These are phyloP conservation scores for Epizoanthus rinbou DNA, from an alignment of 92 coral and sea anemone species.

Conservation along the genomic window DNA sequence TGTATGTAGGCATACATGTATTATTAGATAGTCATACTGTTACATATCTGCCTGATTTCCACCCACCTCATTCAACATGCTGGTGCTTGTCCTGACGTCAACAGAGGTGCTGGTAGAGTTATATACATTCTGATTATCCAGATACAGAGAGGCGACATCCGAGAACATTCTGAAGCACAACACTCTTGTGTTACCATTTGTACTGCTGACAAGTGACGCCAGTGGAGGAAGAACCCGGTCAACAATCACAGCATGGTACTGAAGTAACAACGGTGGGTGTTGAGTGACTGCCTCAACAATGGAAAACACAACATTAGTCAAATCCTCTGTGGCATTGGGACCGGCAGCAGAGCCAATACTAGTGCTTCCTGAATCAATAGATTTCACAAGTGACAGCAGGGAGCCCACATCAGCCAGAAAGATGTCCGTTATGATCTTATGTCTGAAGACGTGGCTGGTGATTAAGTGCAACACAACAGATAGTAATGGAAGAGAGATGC, in stretches of 20 bases:
- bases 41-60: not conserved
- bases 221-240: conserved; percentile 83
- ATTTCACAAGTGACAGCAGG: conserved; percentile 75
- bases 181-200: conserved; percentile 88
- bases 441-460: conserved; percentile 89
- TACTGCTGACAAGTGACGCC: conserved; percentile 81
- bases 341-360: conserved; percentile 95
- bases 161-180: conserved; percentile 94
- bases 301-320: conserved; percentile 85
- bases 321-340: conserved; percentile 80
- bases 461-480: conserved; percentile 90
- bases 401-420: conserved; percentile 73
- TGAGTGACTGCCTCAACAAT: conserved; percentile 94
- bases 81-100: conserved; percentile 53
- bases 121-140: conserved; percentile 81
- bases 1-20: not conserved
- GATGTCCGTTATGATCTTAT: conserved; percentile 60
- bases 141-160: conserved; percentile 90
- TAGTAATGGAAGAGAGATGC: conserved; percentile 81
- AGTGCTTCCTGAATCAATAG: conserved; percentile 89
- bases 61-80: conserved; percentile 76
- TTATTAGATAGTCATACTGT: not conserved
- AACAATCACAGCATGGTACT: conserved; percentile 71
- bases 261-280: conserved; percentile 88
- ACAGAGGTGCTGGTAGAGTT: conserved; percentile 59